phyloP scores from a whole-genome alignment of 2,888 invertebrate species.

The Mimumesa dahlbomi region DNA sequence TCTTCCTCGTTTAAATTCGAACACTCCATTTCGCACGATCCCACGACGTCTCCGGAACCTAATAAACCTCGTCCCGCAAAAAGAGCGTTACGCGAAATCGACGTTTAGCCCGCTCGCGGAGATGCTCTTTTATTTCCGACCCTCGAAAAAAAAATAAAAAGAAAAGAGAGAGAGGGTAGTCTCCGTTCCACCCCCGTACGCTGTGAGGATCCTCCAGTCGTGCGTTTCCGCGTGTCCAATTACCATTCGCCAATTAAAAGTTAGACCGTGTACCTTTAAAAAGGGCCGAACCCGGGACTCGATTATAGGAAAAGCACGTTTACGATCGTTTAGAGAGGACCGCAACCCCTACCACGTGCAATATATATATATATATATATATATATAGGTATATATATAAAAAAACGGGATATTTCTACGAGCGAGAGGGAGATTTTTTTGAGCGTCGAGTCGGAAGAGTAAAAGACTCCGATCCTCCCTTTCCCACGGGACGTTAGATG shows the following conservation, averaged over 20 bases:
- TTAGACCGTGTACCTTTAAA: constrained; percentile 49
- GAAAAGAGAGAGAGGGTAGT: background rate
- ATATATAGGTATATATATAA: no score
- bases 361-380: no score
- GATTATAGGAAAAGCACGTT: constrained; percentile 55
- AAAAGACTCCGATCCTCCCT: constrained; percentile 46
- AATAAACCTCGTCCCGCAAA: background rate
- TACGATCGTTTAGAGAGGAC: constrained; percentile 44
- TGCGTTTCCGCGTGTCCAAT: constrained; percentile 62
- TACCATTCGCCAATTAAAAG: constrained; percentile 69
- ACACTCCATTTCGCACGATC: no score
- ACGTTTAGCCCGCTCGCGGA: background rate
- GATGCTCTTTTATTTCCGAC: constrained; percentile 23
- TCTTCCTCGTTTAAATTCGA: no score
- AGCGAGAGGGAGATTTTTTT: constrained; percentile 14
- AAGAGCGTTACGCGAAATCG: background rate
- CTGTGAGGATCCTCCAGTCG: constrained; percentile 25
- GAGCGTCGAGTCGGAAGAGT: constrained; percentile 35
- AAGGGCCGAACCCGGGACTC: constrained; percentile 26
- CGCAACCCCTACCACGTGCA: no score
- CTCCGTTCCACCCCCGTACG: constrained; percentile 11
- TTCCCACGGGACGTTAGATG: constrained; percentile 36
- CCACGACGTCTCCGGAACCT: no score
- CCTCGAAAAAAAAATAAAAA: constrained; percentile 11
- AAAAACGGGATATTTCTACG: constrained; percentile 16